phyloP scores from a whole-genome alignment of 2,797 vertebrate genomes.

The Sebastiscus tertius region DNA sequence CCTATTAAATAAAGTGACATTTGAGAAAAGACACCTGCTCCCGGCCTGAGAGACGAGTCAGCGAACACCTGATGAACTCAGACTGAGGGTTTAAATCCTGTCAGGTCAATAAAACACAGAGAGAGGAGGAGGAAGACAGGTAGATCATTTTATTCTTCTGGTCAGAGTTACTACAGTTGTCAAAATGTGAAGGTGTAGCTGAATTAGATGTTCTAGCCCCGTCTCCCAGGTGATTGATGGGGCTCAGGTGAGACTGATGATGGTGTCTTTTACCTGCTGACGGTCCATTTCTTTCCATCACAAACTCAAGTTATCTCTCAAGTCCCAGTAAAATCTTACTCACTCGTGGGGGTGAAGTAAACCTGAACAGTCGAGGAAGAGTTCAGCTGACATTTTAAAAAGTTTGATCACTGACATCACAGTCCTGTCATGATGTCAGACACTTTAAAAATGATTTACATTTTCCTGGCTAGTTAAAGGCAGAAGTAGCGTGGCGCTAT shows the following conservation, averaged over 20 bases:
- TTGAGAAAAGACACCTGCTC: conserved; percentile 22
- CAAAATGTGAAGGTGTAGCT: background rate
- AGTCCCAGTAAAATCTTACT: too few species aligned
- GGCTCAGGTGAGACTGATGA: background rate
- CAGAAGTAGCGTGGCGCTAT: too few species aligned
- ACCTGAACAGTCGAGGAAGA: too few species aligned
- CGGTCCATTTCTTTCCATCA: too few species aligned
- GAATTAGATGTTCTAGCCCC: background rate
- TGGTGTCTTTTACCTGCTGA: too few species aligned
- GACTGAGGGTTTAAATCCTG: background rate
- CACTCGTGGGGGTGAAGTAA: too few species aligned
- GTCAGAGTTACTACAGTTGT: background rate
- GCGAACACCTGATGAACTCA: background rate
- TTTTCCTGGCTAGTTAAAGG: too few species aligned
- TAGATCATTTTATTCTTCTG: background rate
- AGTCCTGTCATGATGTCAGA: too few species aligned
- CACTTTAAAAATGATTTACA: too few species aligned
- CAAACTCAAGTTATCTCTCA: too few species aligned
- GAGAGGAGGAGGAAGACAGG: background rate
- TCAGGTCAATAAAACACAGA: background rate
- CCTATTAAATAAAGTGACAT: background rate
- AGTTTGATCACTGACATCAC: too few species aligned
- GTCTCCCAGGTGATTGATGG: background rate
- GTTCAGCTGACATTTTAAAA: too few species aligned
- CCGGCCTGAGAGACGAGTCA: background rate